These are phyloP conservation scores for Limenitis camilla DNA, from an alignment of 2,888 invertebrate genomes.

Conservation along the genomic window DNA sequence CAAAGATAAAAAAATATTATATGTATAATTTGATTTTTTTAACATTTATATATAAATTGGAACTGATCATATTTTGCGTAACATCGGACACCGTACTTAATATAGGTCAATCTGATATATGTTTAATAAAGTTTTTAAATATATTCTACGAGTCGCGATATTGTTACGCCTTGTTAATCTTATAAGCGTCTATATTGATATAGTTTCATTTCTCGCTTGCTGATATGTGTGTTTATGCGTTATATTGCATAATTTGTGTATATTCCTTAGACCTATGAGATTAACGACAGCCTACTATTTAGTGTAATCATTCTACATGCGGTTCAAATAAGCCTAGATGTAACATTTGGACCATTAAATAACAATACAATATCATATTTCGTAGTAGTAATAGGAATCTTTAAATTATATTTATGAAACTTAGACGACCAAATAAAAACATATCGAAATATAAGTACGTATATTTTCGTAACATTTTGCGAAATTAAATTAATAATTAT, in stretches of 20 bases:
- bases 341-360: constrained; percentile 11
- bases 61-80: too few relatives aligned
- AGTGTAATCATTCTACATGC: constrained; percentile 10
- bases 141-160: constrained; percentile 18
- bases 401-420: too few relatives aligned
- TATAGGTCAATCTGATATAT: background rate
- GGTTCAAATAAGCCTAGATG: constrained; percentile 17
- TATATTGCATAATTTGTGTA: constrained; percentile 10
- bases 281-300: constrained; percentile 31
- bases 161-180: constrained; percentile 45
- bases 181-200: constrained; percentile 38
- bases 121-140: background rate
- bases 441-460: background rate
- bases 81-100: too few relatives aligned
- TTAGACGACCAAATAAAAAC: background rate
- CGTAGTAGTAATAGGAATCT: background rate
- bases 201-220: constrained; percentile 39
- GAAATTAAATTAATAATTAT: background rate
- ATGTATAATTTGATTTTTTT: too few relatives aligned
- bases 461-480: background rate
- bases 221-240: constrained; percentile 31
- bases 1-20: too few relatives aligned
- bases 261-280: constrained; percentile 33
- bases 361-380: background rate
- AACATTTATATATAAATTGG: too few relatives aligned